Evolutionary conservation across 2,888 invertebrate genomes (phyloP).

Genomic region (Dexiosoma caninum): DNA sequence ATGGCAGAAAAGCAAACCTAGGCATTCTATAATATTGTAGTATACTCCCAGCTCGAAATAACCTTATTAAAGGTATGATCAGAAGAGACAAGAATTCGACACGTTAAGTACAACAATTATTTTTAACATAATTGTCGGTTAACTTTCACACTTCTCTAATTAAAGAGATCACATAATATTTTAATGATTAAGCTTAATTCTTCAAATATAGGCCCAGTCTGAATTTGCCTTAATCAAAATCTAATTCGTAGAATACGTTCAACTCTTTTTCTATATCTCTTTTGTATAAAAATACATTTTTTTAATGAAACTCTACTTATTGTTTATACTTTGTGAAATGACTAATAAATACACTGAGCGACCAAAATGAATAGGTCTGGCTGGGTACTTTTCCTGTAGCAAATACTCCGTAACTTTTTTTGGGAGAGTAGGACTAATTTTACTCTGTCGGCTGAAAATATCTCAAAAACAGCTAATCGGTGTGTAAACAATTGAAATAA

Average conservation of each 20-base stretch:
- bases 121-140: too few species aligned
- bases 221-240: not conserved
- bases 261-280: not conserved
- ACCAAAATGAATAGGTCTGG: too few species aligned
- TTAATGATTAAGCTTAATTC: not conserved
- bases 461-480: too few species aligned
- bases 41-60: not conserved
- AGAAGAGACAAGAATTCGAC: not conserved
- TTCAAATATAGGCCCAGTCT: not conserved
- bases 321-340: not conserved
- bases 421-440: too few species aligned
- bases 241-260: not conserved
- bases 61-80: too few species aligned
- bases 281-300: not conserved
- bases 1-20: not conserved
- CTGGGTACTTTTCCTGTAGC: too few species aligned
- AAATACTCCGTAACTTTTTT: too few species aligned
- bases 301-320: slow-evolving; percentile 14
- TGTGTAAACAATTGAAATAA: too few species aligned
- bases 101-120: too few species aligned
- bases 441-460: too few species aligned
- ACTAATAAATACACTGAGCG: too few species aligned
- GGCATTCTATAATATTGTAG: not conserved
- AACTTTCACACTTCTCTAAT: too few species aligned
- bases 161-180: not conserved